These are phyloP conservation scores for Hydrolagus colliei DNA, from an alignment of 2,797 vertebrate genomes.

Conservation along the genomic window DNA sequence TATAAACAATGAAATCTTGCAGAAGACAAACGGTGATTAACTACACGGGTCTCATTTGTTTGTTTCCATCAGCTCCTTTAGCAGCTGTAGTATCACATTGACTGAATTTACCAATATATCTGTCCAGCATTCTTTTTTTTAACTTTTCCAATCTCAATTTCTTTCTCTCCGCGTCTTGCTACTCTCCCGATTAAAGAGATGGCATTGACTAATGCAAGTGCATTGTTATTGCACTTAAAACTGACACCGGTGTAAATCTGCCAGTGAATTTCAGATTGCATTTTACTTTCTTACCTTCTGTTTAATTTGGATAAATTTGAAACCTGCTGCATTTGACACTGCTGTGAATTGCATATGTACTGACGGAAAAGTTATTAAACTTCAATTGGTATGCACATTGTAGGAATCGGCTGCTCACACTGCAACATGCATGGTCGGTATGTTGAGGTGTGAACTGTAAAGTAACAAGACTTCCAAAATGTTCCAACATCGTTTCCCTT, in stretches of 20 bases:
- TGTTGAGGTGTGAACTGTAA: not conserved
- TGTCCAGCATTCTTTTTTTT: not conserved
- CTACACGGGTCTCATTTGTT: not conserved
- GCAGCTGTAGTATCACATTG: not conserved
- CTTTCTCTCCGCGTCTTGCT: not conserved
- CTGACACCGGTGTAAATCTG: not conserved
- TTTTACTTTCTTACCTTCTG: not conserved
- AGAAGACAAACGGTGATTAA: not conserved
- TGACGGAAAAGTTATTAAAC: not conserved
- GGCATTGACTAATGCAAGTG: not conserved
- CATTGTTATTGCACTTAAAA: not conserved
- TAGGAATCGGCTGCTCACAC: not conserved
- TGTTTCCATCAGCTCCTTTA: not conserved
- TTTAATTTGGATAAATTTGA: not conserved
- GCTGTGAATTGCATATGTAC: not conserved
- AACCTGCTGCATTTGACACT: not conserved
- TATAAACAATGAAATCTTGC: not conserved
- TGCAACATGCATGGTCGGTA: not conserved
- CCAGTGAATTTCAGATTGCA: not conserved
- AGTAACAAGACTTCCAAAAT: not conserved
- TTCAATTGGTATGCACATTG: not conserved
- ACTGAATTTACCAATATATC: no score
- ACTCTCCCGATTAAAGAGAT: not conserved
- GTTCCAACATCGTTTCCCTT: conserved; percentile 30
- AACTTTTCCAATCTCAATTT: not conserved